phyloP scores from a whole-genome alignment of 23 tunicate species.

The Styela clava region DNA sequence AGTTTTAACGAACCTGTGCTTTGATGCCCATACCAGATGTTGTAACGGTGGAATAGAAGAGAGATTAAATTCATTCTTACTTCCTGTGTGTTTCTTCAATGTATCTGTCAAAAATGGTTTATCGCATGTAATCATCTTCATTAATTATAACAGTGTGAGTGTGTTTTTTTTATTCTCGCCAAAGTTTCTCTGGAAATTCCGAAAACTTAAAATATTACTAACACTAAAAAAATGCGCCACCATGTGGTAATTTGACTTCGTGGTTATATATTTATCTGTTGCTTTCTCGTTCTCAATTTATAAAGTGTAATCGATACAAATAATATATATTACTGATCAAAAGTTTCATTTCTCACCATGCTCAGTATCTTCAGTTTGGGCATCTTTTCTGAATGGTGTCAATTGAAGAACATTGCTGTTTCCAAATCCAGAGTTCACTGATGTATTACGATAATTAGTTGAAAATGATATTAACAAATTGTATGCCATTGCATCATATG shows the following conservation, averaged over 20 bases:
- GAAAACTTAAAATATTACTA: too few relatives aligned
- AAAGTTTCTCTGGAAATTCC: too few relatives aligned
- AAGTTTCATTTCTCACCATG: too few relatives aligned
- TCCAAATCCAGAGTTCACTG: slow-evolving; percentile 57
- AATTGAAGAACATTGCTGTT: slow-evolving; percentile 43
- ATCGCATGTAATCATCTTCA: background rate
- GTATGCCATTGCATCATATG: background rate
- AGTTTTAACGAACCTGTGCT: slow-evolving; percentile 45
- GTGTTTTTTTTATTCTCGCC: too few relatives aligned
- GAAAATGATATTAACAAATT: background rate
- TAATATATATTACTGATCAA: too few relatives aligned
- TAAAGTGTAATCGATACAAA: too few relatives aligned
- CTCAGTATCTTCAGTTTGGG: background rate
- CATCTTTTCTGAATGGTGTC: slow-evolving; percentile 20
- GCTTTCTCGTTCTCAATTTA: too few relatives aligned
- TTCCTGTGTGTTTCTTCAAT: background rate
- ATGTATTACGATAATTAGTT: background rate
- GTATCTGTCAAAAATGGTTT: background rate
- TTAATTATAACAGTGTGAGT: too few relatives aligned
- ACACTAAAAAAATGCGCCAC: too few relatives aligned
- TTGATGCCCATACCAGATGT: slow-evolving; percentile 45
- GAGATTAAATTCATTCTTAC: background rate
- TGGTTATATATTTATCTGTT: too few relatives aligned
- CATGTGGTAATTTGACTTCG: too few relatives aligned
- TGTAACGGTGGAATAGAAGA: slow-evolving; percentile 29